These are phyloP conservation scores for Dryobotodes eremita DNA, from an alignment of 2,888 invertebrate species.

Conservation along the genomic window DNA sequence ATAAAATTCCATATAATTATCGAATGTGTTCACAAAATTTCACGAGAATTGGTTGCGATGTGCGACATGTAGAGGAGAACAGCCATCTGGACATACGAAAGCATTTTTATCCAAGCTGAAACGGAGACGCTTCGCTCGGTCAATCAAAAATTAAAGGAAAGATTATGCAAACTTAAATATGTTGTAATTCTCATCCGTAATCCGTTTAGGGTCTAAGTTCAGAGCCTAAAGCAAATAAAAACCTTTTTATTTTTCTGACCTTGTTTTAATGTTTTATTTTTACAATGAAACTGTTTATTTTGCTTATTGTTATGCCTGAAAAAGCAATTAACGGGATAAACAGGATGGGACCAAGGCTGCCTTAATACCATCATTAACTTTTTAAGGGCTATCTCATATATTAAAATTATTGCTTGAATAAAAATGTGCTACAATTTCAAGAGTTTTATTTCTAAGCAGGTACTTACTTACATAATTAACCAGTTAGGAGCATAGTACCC, in stretches of 20 bases:
- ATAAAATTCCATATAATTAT: no score
- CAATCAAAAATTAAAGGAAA: background rate
- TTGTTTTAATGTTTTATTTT: slow-evolving; percentile 39
- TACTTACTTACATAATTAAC: no score
- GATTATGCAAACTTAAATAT: slow-evolving; percentile 14
- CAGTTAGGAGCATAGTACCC: background rate
- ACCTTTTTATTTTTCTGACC: slow-evolving; percentile 34
- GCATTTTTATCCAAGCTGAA: no score
- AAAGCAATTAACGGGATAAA: slow-evolving; percentile 45
- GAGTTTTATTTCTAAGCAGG: background rate
- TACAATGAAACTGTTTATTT: slow-evolving; percentile 39
- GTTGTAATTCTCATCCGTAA: slow-evolving; percentile 31
- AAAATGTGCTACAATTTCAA: slow-evolving; percentile 18
- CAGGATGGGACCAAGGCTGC: slow-evolving; percentile 19
- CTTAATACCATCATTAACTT: slow-evolving; percentile 38
- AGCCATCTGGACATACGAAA: no score
- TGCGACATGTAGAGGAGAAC: no score
- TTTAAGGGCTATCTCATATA: slow-evolving; percentile 1
- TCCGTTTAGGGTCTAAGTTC: slow-evolving; percentile 30
- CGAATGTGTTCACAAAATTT: no score
- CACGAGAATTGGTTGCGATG: no score
- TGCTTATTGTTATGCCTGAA: slow-evolving; percentile 34
- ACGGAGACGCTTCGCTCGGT: no score
- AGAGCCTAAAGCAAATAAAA: slow-evolving; percentile 41
- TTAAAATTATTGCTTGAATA: slow-evolving; percentile 28